Conservation (phyloP, 2,888 invertebrate species). For the Brenthis ino region DNA sequence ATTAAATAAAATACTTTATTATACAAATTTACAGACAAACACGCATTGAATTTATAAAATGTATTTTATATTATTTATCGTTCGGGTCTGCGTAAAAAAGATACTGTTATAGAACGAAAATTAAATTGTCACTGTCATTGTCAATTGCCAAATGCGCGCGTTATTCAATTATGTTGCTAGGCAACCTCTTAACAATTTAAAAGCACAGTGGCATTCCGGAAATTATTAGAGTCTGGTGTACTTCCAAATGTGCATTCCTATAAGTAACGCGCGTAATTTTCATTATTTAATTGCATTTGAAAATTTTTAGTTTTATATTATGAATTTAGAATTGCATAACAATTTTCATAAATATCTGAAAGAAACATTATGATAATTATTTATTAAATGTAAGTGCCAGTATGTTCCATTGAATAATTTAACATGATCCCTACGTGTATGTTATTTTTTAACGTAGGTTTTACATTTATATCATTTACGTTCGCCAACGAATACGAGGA, state of each 20-base stretch:
- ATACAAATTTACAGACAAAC: no score
- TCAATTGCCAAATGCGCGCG: slow-evolving; percentile 53
- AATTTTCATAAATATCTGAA: not conserved
- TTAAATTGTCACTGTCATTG: slow-evolving; percentile 20
- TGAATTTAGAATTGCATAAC: slow-evolving; percentile 1
- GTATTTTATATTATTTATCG: not conserved
- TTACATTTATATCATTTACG: slow-evolving; percentile 22
- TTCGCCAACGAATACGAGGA: slow-evolving; percentile 39
- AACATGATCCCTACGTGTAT: slow-evolving; percentile 41
- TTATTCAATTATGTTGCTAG: slow-evolving; percentile 73
- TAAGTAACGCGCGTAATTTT: slow-evolving; percentile 1
- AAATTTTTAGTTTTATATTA: not conserved
- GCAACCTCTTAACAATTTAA: slow-evolving; percentile 65
- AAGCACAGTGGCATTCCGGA: slow-evolving; percentile 57
- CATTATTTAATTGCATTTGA: not conserved
- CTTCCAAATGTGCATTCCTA: slow-evolving; percentile 23
- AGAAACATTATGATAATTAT: slow-evolving; percentile 11
- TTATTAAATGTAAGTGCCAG: not conserved
- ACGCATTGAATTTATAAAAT: not conserved
- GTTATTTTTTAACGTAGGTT: slow-evolving; percentile 35
- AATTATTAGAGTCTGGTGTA: slow-evolving; percentile 25
- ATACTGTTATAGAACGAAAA: slow-evolving; percentile 6
- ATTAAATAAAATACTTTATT: no score
- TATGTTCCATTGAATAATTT: slow-evolving; percentile 6
- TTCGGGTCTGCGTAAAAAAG: not conserved